Percentiles rank a stretch among this genome's conserved stretches.
Conservation (phyloP, 2,797 vertebrate species). For the Glossophaga mutica region DNA sequence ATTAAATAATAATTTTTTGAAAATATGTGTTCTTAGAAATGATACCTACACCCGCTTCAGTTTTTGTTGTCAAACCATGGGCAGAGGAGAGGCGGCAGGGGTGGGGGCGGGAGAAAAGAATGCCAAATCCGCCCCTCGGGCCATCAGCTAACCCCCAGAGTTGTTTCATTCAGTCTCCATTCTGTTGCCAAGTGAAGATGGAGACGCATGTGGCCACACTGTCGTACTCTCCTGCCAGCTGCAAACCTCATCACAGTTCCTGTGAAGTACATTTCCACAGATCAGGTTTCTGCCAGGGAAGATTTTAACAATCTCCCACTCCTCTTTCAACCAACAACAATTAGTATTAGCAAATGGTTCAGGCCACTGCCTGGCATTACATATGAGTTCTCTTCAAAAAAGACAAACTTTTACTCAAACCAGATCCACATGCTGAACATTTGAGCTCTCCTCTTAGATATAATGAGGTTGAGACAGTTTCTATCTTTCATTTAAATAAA, state of each 20-base stretch:
- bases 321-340: constrained; percentile 85
- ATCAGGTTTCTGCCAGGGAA: constrained; percentile 85
- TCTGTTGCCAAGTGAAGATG: constrained; percentile 71
- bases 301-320: constrained; percentile 85
- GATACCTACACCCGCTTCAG: neutral
- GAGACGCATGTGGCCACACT: constrained; percentile 73
- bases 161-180: constrained; percentile 64
- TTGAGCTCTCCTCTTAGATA: constrained; percentile 80
- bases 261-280: constrained; percentile 84
- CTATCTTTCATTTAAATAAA: constrained; percentile 82
- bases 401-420: constrained; percentile 86
- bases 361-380: constrained; percentile 84
- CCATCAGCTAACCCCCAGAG: constrained; percentile 58
- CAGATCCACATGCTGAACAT: constrained; percentile 83
- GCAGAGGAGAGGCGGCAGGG: neutral
- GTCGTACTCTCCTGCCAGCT: constrained; percentile 80
- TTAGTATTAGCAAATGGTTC: constrained; percentile 87
- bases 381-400: constrained; percentile 87
- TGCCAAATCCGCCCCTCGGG: neutral
- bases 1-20: constrained; percentile 62
- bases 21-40: constrained; percentile 65
- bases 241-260: constrained; percentile 84
- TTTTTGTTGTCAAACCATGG: constrained; percentile 47
- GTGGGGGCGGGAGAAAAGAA: neutral
- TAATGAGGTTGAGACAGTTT: constrained; percentile 83